Base-by-base conservation (phyloP, 2,797 vertebrate genomes). In the Pseudotriccus pelzelni region DNA sequence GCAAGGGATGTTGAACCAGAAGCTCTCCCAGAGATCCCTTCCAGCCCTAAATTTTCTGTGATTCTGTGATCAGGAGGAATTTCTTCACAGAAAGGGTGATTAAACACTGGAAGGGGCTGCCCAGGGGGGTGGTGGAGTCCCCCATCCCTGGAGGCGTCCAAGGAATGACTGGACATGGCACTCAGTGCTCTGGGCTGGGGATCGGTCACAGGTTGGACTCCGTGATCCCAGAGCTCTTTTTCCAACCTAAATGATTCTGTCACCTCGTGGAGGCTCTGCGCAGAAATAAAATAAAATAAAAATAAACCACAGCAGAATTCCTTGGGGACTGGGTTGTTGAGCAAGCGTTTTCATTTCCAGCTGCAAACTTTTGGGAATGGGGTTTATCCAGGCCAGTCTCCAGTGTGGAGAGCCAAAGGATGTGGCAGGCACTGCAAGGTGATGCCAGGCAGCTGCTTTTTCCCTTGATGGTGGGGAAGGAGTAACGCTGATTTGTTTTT, bases 401-500 rank as follows among this genome's bases (percentile, higher is more conserved):
- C 1, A 3, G 22, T 44, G 22, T 15, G n/a, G 34, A 15, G 23
- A 53, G 49, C 52, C 5, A 16, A 15, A 24, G 24, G 43, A 36
- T 14, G 15, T 0, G 2, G 10, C 0, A 2, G n/a, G 21, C 16
- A 1, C 52, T 32, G 72, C 0, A 7, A 32, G 55, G 34, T 0
- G 2, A 8, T 30, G 18, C 27, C 20, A 20, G 22, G 55, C 50
- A 43, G 76, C 28, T 82, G 82, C 25, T 55, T 41, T 55, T 53
- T 5, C 15, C 23, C 23, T 46, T 5, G 2, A 3, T 18, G 8
- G 8, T 37, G 14, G 30, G 8, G n/a, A 66, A 68, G 17, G 19
- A 78, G 43, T 55, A 63, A 50, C 0, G 0, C 32, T 12, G 1
- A 27, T 75, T 58, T 28, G 37, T 37, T 37, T 37, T 19, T 6